phyloP scores from a whole-genome alignment of 2,888 invertebrate genomes.

The Griposia aprilina region DNA sequence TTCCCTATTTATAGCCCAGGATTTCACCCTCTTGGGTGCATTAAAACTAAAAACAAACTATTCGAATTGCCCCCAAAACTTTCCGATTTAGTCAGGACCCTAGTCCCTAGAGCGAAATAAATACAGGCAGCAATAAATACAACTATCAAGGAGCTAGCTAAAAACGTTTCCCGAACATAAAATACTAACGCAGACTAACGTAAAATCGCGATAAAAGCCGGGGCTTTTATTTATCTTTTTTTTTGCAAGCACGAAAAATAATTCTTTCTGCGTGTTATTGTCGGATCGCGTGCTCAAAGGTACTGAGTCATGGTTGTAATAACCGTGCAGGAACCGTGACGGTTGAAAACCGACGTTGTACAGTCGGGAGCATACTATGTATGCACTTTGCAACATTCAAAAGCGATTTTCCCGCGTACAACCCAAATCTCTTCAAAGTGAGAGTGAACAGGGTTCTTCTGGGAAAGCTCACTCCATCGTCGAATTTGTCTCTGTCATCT shows the following conservation, averaged over 20 bases:
- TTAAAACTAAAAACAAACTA: conserved; percentile 51
- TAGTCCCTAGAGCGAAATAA: conserved; percentile 47
- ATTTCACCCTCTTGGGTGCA: conserved; percentile 35
- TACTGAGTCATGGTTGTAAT: conserved; percentile 71
- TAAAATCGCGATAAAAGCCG: conserved; percentile 56
- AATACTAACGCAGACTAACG: conserved; percentile 33
- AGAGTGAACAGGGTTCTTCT: no score
- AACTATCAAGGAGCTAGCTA: conserved; percentile 26
- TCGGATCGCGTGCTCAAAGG: conserved; percentile 72
- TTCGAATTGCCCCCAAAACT: conserved; percentile 34
- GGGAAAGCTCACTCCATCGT: no score
- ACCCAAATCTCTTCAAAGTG: no score
- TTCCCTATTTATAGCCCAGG: background rate
- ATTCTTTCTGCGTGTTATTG: conserved; percentile 67
- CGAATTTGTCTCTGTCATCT: no score
- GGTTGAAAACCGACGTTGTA: conserved; percentile 50
- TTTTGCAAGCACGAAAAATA: conserved; percentile 63
- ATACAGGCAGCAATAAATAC: conserved; percentile 40
- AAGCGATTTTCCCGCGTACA: background rate
- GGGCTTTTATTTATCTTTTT: conserved; percentile 46
- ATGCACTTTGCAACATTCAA: background rate
- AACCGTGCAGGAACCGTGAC: conserved; percentile 66
- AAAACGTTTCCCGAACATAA: conserved; percentile 50
- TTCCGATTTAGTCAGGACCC: conserved; percentile 41
- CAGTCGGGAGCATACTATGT: conserved; percentile 7